These are phyloP conservation scores for Loxodonta africana DNA, from an alignment of 2,113 vertebrate species.

Conservation along the genomic window DNA sequence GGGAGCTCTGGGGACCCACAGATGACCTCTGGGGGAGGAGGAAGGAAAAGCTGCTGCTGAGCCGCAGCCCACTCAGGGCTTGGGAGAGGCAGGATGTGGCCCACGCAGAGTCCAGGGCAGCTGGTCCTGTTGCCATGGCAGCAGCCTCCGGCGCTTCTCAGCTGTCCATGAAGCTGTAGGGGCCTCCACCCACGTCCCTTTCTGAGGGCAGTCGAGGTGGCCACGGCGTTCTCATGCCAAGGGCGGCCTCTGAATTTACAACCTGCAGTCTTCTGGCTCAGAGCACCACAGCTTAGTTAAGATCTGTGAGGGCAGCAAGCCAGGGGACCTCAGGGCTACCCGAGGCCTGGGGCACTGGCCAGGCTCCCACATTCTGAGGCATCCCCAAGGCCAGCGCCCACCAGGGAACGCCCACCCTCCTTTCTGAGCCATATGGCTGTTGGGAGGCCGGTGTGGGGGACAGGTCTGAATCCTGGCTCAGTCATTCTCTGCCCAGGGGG, in stretches of 20 bases:
- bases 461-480: background rate
- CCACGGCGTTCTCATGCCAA: slow-evolving; percentile 70
- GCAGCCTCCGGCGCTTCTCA: background rate
- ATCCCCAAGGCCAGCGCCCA: background rate
- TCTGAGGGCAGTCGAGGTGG: slow-evolving; percentile 69
- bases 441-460: background rate
- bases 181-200: background rate
- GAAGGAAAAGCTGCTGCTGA: background rate
- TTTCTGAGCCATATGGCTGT: background rate
- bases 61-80: background rate
- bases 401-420: background rate
- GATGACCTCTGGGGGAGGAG: rapidly evolving
- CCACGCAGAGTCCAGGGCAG: background rate
- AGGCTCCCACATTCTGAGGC: too few species aligned
- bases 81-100: background rate
- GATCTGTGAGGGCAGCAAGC: slow-evolving; percentile 73
- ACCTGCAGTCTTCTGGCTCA: slow-evolving; percentile 84
- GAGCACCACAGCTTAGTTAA: slow-evolving; percentile 80
- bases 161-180: background rate
- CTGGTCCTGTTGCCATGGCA: slow-evolving; percentile 24
- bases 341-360: slow-evolving; percentile 29
- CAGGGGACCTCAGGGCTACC: slow-evolving; percentile 81
- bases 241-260: slow-evolving; percentile 74
- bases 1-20: background rate
- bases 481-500: background rate